Percentiles rank a stretch among this genome's conserved stretches.
These are phyloP conservation scores for Neuroterus valhalla DNA, from an alignment of 1,140 invertebrate species.

Conservation along the genomic window DNA sequence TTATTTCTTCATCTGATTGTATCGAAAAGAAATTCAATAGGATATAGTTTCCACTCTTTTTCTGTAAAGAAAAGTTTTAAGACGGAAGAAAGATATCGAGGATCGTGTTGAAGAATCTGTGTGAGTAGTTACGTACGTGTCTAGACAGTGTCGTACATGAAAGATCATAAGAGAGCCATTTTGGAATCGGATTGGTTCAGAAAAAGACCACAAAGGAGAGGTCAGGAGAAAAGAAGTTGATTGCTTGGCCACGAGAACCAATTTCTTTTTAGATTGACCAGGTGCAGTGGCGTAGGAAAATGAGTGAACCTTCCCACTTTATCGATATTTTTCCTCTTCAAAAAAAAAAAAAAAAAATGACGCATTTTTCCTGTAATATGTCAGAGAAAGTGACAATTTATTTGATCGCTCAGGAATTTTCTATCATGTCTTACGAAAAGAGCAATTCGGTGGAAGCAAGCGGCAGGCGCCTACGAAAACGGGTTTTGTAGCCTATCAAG, in stretches of 20 bases:
- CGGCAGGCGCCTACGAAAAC: too few relatives aligned
- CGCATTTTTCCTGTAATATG: too few relatives aligned
- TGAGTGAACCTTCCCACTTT: neutral
- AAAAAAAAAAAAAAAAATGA: too few relatives aligned
- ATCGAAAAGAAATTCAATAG: neutral
- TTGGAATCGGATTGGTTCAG: slow-evolving; percentile 15
- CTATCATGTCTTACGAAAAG: too few relatives aligned
- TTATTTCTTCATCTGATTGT: neutral
- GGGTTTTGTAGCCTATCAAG: too few relatives aligned
- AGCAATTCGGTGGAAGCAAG: too few relatives aligned
- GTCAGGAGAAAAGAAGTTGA: neutral
- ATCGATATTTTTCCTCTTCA: neutral
- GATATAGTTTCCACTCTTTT: too few relatives aligned
- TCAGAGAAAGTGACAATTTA: too few relatives aligned
- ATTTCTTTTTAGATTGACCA: slow-evolving; percentile 21
- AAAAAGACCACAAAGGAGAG: neutral
- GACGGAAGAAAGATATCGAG: slow-evolving; percentile 11
- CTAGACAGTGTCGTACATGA: slow-evolving; percentile 21
- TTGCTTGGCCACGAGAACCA: slow-evolving; percentile 10
- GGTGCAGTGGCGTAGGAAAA: slow-evolving; percentile 25
- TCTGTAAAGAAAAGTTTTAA: too few relatives aligned
- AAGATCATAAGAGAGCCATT: slow-evolving; percentile 16
- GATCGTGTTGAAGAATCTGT: neutral
- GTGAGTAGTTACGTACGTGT: neutral
- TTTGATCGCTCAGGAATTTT: too few relatives aligned